A percentile compares a stretch with the other conserved stretches of the same genome.
These are phyloP conservation scores for Acyrthosiphon pisum DNA, from an alignment of 1,140 invertebrate species.

Conservation along the genomic window DNA sequence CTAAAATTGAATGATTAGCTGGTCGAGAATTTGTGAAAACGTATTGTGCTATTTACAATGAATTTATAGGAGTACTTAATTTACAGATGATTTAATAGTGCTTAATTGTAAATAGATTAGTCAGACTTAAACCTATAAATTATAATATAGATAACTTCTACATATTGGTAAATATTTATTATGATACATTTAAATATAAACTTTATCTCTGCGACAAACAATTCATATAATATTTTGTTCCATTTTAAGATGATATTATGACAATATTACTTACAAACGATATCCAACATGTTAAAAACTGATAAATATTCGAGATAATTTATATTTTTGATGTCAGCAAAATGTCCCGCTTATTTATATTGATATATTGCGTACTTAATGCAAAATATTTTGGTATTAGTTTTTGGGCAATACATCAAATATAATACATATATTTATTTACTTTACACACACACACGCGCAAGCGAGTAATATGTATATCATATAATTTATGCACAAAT, in stretches of 20 bases:
- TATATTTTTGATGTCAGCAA: background rate
- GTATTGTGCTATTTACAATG: background rate
- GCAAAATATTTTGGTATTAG: background rate
- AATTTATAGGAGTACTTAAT: background rate
- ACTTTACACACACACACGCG: background rate
- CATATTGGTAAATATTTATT: background rate
- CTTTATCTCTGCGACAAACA: background rate
- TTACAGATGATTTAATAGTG: background rate
- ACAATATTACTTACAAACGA: background rate
- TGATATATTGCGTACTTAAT: constrained; percentile 27
- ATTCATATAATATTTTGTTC: background rate
- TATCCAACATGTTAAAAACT: background rate
- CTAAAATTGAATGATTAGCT: background rate
- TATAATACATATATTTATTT: background rate
- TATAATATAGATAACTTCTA: background rate
- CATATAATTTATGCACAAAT: too few relatives aligned
- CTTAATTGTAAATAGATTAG: background rate
- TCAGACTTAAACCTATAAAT: background rate
- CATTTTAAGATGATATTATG: background rate
- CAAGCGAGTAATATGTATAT: too few relatives aligned
- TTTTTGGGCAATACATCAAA: background rate
- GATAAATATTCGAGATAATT: background rate
- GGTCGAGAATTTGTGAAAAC: background rate
- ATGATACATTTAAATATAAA: background rate
- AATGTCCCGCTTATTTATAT: background rate